A percentile compares a stretch with the other conserved stretches of the same genome.
phyloP scores from a whole-genome alignment of 1,140 invertebrate genomes.

The Pachyrhynchus sulphureomaculatus region DNA sequence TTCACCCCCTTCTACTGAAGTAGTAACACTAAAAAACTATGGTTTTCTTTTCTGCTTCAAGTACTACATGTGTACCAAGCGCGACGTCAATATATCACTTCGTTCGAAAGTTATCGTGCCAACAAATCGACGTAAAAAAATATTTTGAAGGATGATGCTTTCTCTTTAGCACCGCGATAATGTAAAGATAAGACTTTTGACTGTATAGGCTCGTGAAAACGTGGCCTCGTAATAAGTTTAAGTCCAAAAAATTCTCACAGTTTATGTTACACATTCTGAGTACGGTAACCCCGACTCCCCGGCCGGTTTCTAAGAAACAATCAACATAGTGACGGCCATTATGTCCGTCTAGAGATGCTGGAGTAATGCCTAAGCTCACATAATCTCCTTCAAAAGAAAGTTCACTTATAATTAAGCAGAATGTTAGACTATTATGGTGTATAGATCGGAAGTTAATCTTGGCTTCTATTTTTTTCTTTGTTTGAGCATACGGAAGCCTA shows the following conservation, averaged over 20 bases:
- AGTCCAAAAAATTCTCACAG: not conserved
- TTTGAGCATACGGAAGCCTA: not conserved
- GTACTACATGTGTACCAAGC: too few relatives aligned
- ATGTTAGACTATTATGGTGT: not conserved
- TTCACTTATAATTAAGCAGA: not conserved
- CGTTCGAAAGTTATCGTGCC: too few relatives aligned
- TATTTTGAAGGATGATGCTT: too few relatives aligned
- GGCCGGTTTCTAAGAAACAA: conserved; percentile 8
- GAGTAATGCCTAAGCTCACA: not conserved
- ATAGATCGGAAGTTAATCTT: not conserved
- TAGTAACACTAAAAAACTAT: too few relatives aligned
- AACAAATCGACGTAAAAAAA: too few relatives aligned
- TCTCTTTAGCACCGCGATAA: too few relatives aligned
- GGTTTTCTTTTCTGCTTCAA: too few relatives aligned
- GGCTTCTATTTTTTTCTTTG: not conserved
- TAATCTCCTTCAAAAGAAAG: conserved; percentile 6
- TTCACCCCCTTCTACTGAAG: too few relatives aligned
- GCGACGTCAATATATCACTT: too few relatives aligned
- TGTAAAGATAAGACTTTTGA: too few relatives aligned
- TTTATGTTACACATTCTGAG: not conserved
- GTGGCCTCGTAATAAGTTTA: too few relatives aligned
- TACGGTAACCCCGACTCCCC: not conserved
- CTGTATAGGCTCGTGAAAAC: too few relatives aligned
- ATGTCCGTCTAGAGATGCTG: conserved; percentile 12
- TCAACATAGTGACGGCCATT: not conserved